Percentiles rank a stretch among this genome's conserved stretches.
phyloP scores from a whole-genome alignment of 2,797 vertebrate species.

The Protonibea diacanthus region DNA sequence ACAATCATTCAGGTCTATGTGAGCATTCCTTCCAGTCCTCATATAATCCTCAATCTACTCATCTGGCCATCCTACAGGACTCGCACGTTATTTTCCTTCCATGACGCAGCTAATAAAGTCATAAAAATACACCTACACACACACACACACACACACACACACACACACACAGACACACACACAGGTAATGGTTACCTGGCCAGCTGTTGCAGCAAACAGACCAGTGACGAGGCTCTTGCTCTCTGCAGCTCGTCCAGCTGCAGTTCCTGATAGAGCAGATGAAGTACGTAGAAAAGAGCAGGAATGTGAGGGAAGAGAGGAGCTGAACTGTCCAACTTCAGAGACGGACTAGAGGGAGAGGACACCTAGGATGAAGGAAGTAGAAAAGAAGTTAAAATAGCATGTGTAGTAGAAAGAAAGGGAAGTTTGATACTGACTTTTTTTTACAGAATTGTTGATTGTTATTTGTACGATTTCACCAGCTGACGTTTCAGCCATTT shows the following conservation, averaged over 20 bases:
- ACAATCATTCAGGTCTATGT: no score
- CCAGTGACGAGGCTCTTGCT: constrained; percentile 89
- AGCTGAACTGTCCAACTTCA: constrained; percentile 91
- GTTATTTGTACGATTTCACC: no score
- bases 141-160: not conserved
- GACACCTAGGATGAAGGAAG: constrained; percentile 41
- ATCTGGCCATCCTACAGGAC: no score
- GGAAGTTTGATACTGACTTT: no score
- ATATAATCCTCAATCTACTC: not conserved
- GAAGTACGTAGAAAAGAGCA: constrained; percentile 94
- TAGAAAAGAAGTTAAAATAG: not conserved
- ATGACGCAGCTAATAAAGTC: not conserved
- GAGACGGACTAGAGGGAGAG: constrained; percentile 67
- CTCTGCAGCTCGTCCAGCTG: constrained; percentile 95
- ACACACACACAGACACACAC: constrained; percentile 9
- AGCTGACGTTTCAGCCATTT: no score
- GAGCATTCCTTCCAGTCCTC: not conserved
- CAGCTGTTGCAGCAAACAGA: constrained; percentile 93
- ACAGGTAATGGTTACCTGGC: constrained; percentile 86
- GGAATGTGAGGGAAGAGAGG: constrained; percentile 94
- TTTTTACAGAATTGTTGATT: no score
- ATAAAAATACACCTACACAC: not conserved
- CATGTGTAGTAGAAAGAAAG: not conserved
- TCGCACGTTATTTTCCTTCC: not conserved
- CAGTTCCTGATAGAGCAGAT: constrained; percentile 96